phyloP scores from a whole-genome alignment of 2,888 invertebrate species.

The Euplagia quadripunctaria region DNA sequence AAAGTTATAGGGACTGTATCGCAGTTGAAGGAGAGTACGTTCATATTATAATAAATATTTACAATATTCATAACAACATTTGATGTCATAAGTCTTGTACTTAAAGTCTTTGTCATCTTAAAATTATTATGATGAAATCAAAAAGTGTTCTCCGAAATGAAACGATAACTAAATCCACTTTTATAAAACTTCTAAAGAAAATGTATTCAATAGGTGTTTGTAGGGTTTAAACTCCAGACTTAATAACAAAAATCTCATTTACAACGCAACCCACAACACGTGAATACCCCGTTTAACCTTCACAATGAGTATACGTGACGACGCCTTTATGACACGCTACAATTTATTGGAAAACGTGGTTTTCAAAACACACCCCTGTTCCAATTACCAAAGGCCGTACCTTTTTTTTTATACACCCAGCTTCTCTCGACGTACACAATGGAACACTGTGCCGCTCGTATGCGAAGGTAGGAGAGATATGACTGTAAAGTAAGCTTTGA shows the following conservation, averaged over 20 bases:
- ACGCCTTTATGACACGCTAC: constrained; percentile 64
- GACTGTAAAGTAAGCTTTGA: constrained; percentile 48
- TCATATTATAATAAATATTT: too few species aligned
- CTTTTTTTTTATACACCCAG: constrained; percentile 25
- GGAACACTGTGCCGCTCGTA: constrained; percentile 36
- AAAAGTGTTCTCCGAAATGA: neutral
- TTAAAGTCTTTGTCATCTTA: neutral
- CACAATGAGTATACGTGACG: constrained; percentile 69
- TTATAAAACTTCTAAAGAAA: neutral
- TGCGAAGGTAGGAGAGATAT: constrained; percentile 21
- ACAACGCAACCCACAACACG: constrained; percentile 29
- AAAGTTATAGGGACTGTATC: too few species aligned
- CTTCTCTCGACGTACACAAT: constrained; percentile 17
- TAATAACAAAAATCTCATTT: constrained; percentile 23
- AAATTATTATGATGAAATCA: neutral
- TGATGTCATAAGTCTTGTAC: neutral
- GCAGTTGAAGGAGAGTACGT: too few species aligned
- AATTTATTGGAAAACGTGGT: constrained; percentile 77
- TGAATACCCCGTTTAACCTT: constrained; percentile 57
- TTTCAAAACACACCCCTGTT: constrained; percentile 57
- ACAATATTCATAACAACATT: too few species aligned
- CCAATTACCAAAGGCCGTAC: constrained; percentile 47
- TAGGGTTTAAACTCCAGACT: constrained; percentile 13
- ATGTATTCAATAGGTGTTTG: neutral
- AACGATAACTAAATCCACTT: neutral